These are phyloP conservation scores for Poeciliopsis turneri DNA, from an alignment of 2,797 vertebrate genomes.

Conservation along the genomic window DNA sequence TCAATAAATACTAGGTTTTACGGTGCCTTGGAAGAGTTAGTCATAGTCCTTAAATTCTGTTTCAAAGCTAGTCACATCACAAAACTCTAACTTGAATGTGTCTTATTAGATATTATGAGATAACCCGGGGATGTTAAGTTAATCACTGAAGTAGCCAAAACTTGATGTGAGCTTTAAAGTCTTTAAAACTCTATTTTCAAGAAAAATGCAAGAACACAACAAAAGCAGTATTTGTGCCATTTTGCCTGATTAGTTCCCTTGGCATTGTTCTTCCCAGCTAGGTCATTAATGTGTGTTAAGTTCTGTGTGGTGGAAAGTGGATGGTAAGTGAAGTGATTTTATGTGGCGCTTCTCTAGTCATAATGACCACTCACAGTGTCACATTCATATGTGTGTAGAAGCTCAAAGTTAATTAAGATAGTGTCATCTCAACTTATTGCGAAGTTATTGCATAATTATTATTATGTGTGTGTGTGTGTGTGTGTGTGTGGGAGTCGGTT, in stretches of 20 bases:
- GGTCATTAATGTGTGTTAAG: not conserved
- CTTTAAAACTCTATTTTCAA: not conserved
- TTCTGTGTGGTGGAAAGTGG: not conserved
- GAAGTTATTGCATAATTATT: not conserved
- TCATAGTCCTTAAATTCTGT: not conserved
- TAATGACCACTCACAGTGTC: not conserved
- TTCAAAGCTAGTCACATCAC: not conserved
- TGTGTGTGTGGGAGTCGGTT: not conserved
- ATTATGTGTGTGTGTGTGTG: not conserved
- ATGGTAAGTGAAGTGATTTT: not conserved
- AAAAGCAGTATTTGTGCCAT: not conserved
- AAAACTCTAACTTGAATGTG: not conserved
- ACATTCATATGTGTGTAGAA: not conserved
- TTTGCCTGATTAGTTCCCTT: not conserved
- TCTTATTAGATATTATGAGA: not conserved
- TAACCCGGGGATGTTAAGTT: not conserved
- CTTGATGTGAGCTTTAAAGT: not conserved
- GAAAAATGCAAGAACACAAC: not conserved
- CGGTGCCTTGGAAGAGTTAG: not conserved
- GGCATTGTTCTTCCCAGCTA: not conserved
- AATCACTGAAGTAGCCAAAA: not conserved
- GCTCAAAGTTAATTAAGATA: not conserved
- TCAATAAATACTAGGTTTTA: not conserved
- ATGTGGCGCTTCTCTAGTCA: not conserved
- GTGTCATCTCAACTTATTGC: not conserved